Conservation (phyloP, 1,140 invertebrate genomes). For the Plodia interpunctella region DNA sequence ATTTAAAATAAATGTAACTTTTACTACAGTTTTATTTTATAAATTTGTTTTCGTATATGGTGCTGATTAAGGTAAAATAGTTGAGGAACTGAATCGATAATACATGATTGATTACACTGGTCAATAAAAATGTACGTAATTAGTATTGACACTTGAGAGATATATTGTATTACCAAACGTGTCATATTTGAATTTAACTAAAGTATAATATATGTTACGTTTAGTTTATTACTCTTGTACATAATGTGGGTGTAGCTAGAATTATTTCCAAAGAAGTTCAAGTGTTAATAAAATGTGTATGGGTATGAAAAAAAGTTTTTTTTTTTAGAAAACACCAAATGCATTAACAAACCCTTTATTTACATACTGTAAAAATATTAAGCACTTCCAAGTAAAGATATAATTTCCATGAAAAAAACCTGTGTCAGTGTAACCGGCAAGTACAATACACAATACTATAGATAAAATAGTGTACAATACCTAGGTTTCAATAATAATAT, state of each 20-base stretch:
- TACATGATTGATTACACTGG: no score
- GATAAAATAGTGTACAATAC: no score
- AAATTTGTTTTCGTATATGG: slow-evolving; percentile 1
- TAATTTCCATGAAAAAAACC: no score
- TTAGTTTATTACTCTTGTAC: background rate
- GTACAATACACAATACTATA: no score
- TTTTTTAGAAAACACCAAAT: background rate
- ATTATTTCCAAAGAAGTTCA: slow-evolving; percentile 7
- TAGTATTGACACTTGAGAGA: no score
- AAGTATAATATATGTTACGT: background rate
- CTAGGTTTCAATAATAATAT: no score
- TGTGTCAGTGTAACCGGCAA: no score
- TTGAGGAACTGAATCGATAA: no score
- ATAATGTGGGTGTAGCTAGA: slow-evolving; percentile 2
- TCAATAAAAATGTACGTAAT: no score
- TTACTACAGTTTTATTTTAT: slow-evolving; percentile 10
- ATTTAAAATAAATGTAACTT: background rate
- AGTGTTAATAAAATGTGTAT: slow-evolving; percentile 7
- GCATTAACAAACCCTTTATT: slow-evolving; percentile 11
- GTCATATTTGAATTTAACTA: background rate
- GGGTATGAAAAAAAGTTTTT: slow-evolving; percentile 4
- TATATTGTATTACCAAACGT: background rate
- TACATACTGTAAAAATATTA: slow-evolving; percentile 10
- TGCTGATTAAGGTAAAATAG: background rate
- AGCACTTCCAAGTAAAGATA: background rate